phyloP scores from a whole-genome alignment of 2,888 invertebrate genomes.

The Orgyia antiqua region DNA sequence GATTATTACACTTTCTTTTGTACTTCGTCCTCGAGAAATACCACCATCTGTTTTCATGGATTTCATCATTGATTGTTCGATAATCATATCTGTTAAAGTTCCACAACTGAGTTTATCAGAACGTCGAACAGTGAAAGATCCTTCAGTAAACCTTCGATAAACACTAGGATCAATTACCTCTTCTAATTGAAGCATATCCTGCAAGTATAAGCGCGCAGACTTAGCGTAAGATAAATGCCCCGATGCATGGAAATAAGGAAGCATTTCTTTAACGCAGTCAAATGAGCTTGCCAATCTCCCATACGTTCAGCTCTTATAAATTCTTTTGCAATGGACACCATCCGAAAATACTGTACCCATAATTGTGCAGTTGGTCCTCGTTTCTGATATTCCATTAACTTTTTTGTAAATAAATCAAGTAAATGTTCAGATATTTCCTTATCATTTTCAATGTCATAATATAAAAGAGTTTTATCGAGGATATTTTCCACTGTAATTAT shows the following conservation, averaged over 20 bases:
- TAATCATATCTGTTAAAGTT: slow-evolving; percentile 43
- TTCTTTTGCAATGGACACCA: slow-evolving; percentile 41
- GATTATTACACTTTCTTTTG: slow-evolving; percentile 28
- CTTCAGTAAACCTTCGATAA: slow-evolving; percentile 25
- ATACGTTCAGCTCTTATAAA: slow-evolving; percentile 44
- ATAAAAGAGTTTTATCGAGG: slow-evolving; percentile 7
- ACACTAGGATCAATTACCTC: slow-evolving; percentile 18
- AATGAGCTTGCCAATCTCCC: slow-evolving; percentile 38
- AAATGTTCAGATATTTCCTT: slow-evolving; percentile 11
- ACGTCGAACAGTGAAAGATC: slow-evolving; percentile 30
- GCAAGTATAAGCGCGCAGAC: slow-evolving; percentile 26
- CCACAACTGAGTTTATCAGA: slow-evolving; percentile 39
- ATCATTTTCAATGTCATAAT: slow-evolving; percentile 6
- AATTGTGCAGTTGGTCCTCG: slow-evolving; percentile 36
- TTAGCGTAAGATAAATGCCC: slow-evolving; percentile 16
- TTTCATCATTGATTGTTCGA: slow-evolving; percentile 35
- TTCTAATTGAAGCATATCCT: slow-evolving; percentile 28
- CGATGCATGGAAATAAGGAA: slow-evolving; percentile 3
- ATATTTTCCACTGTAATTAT: slow-evolving; percentile 6
- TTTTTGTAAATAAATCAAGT: slow-evolving; percentile 7
- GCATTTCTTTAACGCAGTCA: slow-evolving; percentile 1
- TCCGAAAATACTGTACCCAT: slow-evolving; percentile 33
- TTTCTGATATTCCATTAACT: slow-evolving; percentile 11
- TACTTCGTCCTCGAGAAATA: slow-evolving; percentile 44
- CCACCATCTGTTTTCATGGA: slow-evolving; percentile 46